phyloP scores from a whole-genome alignment of 1,140 invertebrate genomes.

The Tetraneura akinire region DNA sequence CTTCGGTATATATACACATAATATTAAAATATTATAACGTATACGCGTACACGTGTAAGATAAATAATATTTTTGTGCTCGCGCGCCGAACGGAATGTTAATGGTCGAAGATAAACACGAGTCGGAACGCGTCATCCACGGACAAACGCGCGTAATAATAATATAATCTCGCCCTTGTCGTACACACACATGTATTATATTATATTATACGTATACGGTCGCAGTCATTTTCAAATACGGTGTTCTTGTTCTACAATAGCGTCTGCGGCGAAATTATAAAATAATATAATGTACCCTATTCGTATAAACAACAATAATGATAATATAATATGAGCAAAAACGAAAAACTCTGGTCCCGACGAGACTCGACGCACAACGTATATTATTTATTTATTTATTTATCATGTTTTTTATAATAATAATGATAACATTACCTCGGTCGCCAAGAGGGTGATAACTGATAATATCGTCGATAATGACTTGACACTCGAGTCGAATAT shows the following conservation, averaged over 20 bases:
- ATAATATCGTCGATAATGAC: conserved; percentile 23
- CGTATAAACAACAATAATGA: too few species aligned
- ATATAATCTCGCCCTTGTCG: not conserved
- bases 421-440: too few species aligned
- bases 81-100: conserved; percentile 29
- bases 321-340: not conserved
- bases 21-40: too few species aligned
- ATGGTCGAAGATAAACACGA: conserved; percentile 37
- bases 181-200: not conserved
- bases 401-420: too few species aligned
- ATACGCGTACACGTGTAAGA: not conserved
- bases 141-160: not conserved
- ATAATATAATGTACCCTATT: too few species aligned
- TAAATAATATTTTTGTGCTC: conserved; percentile 40
- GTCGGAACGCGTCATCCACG: conserved; percentile 1
- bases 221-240: not conserved
- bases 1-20: too few species aligned
- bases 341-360: not conserved
- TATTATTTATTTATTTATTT: too few species aligned
- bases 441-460: too few species aligned
- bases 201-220: not conserved
- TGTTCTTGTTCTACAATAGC: not conserved
- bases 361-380: too few species aligned
- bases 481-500: not conserved
- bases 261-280: conserved; percentile 39